Percentiles rank a stretch among this genome's conserved stretches.
These are phyloP conservation scores for Cotesia glomerata DNA, from an alignment of 1,140 invertebrate genomes.

Conservation along the genomic window DNA sequence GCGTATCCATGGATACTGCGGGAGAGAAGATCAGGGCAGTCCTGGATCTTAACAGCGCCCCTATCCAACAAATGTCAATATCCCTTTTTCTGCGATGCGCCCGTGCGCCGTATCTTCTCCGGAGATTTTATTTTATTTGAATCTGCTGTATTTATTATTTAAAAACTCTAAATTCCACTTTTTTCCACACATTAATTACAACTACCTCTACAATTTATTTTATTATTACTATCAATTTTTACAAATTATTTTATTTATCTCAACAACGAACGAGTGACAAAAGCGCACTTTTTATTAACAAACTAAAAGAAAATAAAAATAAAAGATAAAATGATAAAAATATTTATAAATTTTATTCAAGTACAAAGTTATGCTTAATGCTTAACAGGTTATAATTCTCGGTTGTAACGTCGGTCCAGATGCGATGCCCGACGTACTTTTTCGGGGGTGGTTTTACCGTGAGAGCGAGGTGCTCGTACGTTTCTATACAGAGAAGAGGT, in stretches of 20 bases:
- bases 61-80: constrained; percentile 60
- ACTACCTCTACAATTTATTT: not conserved
- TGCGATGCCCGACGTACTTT: constrained; percentile 15
- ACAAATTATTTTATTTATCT: not conserved
- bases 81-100: constrained; percentile 50
- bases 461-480: constrained; percentile 18
- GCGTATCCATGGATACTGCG: constrained; percentile 49
- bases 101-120: constrained; percentile 33
- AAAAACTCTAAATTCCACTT: not conserved
- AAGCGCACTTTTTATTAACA: no score
- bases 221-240: not conserved
- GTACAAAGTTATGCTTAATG: not conserved
- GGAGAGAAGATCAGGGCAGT: constrained; percentile 28
- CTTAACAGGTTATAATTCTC: not conserved
- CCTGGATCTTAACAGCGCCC: constrained; percentile 45
- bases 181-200: not conserved
- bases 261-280: no score
- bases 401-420: constrained; percentile 11
- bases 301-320: no score
- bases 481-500: constrained; percentile 31
- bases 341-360: not conserved
- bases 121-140: constrained; percentile 1
- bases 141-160: not conserved
- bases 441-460: constrained; percentile 25
- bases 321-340: not conserved